Conservation (phyloP, 2,888 invertebrate genomes). For the Frankliniella fusca region DNA sequence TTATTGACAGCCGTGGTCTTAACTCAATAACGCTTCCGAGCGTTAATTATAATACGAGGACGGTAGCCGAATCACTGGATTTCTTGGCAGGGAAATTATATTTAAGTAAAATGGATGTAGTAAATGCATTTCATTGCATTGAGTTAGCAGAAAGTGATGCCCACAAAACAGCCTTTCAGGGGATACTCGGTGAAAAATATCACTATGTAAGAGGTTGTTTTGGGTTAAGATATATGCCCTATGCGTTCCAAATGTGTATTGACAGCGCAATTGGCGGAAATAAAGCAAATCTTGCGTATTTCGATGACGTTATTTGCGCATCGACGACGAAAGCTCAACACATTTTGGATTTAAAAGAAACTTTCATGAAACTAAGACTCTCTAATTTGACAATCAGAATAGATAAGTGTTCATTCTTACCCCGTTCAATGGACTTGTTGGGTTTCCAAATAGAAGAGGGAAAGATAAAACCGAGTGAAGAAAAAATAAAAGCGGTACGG, state of each 20-base stretch:
- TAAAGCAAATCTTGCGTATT: no score
- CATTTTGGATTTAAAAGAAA: no score
- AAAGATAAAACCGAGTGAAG: not conserved
- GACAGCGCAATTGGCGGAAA: no score
- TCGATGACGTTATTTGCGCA: no score
- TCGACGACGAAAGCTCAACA: no score
- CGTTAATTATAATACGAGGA: not conserved
- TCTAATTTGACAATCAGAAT: no score
- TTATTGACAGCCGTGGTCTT: not conserved
- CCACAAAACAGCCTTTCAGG: not conserved
- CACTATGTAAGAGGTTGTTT: not conserved
- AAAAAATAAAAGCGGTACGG: not conserved
- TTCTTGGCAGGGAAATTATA: not conserved
- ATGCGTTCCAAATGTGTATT: not conserved
- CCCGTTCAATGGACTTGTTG: not conserved
- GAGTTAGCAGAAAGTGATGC: not conserved
- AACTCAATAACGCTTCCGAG: not conserved
- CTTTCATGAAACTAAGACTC: no score
- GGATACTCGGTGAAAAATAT: not conserved
- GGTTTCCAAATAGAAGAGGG: not conserved
- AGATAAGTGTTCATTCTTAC: not conserved
- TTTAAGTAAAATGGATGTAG: not conserved
- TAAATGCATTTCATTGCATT: not conserved
- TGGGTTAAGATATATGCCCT: not conserved
- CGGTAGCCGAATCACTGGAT: not conserved